Percentiles rank a stretch among this genome's conserved stretches.
Conservation (phyloP, 2,797 vertebrate genomes). For the Pseudochromis fuscus region DNA sequence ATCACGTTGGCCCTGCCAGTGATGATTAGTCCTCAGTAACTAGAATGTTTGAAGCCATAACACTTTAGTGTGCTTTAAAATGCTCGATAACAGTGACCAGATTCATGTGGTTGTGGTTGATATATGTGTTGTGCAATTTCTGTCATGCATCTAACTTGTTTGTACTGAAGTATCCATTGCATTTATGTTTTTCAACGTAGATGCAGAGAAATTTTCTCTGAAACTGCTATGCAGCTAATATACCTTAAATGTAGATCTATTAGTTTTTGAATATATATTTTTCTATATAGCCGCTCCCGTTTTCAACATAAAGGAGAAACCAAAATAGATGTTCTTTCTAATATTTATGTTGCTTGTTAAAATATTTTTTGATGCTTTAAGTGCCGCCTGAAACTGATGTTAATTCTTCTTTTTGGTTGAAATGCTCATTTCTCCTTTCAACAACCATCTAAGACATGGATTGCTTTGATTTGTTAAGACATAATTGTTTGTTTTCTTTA, state of each 20-base stretch:
- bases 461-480: too few species aligned
- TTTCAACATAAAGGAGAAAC: conserved; percentile 69
- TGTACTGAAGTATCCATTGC: conserved; percentile 75
- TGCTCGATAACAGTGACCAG: conserved; percentile 57
- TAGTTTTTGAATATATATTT: conserved; percentile 79
- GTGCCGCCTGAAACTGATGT: conserved; percentile 41
- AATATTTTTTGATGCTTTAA: conserved; percentile 57
- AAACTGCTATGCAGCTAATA: conserved; percentile 85
- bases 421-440: conserved; percentile 39
- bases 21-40: conserved; percentile 45
- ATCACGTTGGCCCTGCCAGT: conserved; percentile 24
- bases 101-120: conserved; percentile 56
- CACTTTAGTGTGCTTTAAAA: conserved; percentile 62
- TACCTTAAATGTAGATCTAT: conserved; percentile 77
- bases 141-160: conserved; percentile 66
- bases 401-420: conserved; percentile 35
- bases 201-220: conserved; percentile 75
- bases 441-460: conserved; percentile 38
- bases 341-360: conserved; percentile 73
- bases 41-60: conserved; percentile 74
- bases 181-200: conserved; percentile 74
- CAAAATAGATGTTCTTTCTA: conserved; percentile 69
- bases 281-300: conserved; percentile 71
- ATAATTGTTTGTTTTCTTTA: conserved; percentile 45
- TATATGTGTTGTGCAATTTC: conserved; percentile 67